Evolutionary conservation across 2,113 vertebrate species (phyloP).

Genomic region (Aegotheles bennettii): DNA sequence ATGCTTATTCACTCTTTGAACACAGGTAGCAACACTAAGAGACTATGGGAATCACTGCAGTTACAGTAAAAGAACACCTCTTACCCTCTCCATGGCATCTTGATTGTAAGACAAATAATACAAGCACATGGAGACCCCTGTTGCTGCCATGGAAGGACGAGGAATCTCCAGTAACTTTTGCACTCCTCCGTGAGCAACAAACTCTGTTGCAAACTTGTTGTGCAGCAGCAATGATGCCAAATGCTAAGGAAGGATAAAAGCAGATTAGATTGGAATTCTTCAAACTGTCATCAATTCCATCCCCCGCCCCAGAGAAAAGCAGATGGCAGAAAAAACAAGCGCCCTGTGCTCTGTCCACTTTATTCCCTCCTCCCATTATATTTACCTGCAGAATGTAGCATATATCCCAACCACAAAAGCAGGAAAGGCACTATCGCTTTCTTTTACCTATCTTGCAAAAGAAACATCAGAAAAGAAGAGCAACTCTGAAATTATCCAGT

Average conservation of each 20-base stretch:
- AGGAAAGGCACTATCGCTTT: not conserved
- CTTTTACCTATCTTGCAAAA: not conserved
- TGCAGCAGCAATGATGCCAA: slow-evolving; percentile 95
- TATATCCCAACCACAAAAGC: not conserved
- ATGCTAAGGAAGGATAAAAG: slow-evolving; percentile 75
- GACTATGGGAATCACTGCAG: not conserved
- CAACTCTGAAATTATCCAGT: not conserved
- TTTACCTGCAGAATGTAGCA: not conserved
- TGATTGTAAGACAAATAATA: slow-evolving; percentile 99
- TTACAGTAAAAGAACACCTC: not conserved
- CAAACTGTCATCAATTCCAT: not conserved
- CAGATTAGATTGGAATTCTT: slow-evolving; percentile 12
- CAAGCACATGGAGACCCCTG: slow-evolving; percentile 96
- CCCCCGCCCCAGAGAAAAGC: not conserved
- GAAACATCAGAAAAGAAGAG: not conserved
- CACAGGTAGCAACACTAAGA: not conserved
- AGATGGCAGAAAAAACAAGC: not conserved
- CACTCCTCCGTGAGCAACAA: slow-evolving; percentile 97
- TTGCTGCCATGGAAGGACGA: slow-evolving; percentile 97
- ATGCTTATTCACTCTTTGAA: not conserved
- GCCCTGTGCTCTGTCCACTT: not conserved
- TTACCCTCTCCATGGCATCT: slow-evolving; percentile 98
- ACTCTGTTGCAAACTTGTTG: slow-evolving; percentile 98
- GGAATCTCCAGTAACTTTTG: slow-evolving; percentile 97
- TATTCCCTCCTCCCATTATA: not conserved